Evolutionary conservation across 2,888 invertebrate genomes (phyloP), one percentile per base, ranked within the genome.

Genomic region (Apomyelois bistriatella): DNA sequence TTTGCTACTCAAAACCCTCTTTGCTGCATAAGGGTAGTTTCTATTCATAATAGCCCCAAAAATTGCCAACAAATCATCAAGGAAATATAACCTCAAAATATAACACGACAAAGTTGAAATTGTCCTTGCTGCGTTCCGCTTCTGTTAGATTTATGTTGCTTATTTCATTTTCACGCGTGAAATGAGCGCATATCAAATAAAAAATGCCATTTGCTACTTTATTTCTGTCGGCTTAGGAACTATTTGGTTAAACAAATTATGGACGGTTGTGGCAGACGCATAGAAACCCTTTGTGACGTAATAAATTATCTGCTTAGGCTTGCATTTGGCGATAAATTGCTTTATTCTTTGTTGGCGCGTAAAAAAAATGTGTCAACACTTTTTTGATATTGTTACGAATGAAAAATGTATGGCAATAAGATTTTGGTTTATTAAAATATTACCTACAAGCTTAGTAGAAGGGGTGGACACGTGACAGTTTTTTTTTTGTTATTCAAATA

Each of bases 121-220:
- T 63, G 49, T 50, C 10, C n/a, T 16, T 16, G 36, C 8, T 7
- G 7, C 7, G 41, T 10, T 16, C 13, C 12, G n/a, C 3, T 28
- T n/a, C 17, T 68, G 69, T 78, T 74, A 76, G 79, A 88, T 87
- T 86, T 86, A 85, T 84, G 75, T 77, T 76, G 76, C 83, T 86
- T 86, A 86, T 86, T 84, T 85, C 79, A 83, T 86, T 86, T 85
- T 83, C 77, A 78, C 80, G 82, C 85, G 81, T 81, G 84, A 84
- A 86, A 83, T 83, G 79, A 83, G 76, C 79, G 76, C 66, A 74
- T 68, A 66, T 67, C 57, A 72, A 71, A 71, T 67, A 66, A 72
- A 67, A 72, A 76, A 79, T 73, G 74, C 79, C 71, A 86, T 83
- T 82, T 72, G 68, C 70, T 66, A 74, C 84, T 79, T 75, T 86